Base-by-base conservation (phyloP, 2,888 invertebrate species). In the Tubulanus polymorphus region DNA sequence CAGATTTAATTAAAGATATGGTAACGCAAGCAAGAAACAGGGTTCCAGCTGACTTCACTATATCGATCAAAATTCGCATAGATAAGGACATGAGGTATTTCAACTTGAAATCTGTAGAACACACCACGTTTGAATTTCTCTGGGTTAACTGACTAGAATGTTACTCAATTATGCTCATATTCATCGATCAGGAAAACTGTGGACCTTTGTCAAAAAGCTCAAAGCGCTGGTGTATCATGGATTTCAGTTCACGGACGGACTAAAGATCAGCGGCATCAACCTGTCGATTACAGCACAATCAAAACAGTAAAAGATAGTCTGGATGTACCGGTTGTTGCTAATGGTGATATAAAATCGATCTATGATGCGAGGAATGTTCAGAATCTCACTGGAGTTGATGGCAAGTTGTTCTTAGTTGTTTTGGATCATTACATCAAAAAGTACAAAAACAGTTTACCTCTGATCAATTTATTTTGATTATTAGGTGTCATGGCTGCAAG, bases 171-270 rank as follows among this genome's bases (percentile, higher is more conserved):
- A 49, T 25, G n/a, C 3, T 15, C 45, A 27, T 18, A 12, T 46
- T 37, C 23, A 28, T 55, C 51, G 58, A 56, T 12, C 61, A 82
- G 82, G 53, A 70, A 78, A 61, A 93, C 91, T 1, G 85, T 97
- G 23, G 87, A 89, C 55, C 76, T 96, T 60, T 92, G 90, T 67
- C 85, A 84, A 63, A 85, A 86, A 67, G 77, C 93, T 52, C 92
- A 96, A 76, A 85, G 86, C 60, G 88, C 91, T 73, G 94, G 93
- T n/a, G 87, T 87, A 1, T 88, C 88, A 51, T 96, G 91, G 81
- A 76, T 99, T 32, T 88, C 91, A 0, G 85, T 97, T 27, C 97
- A 99, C 81, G 95, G 91, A 1, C 84, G 97, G 55, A 95, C 93
- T n/a, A 86, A 88, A 41, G 81, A 84, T 37, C 90, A 94, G 74